Percentiles rank a stretch among this genome's conserved stretches.
phyloP scores from a whole-genome alignment of 2,888 invertebrate species.

The Slavum lentiscoides region DNA sequence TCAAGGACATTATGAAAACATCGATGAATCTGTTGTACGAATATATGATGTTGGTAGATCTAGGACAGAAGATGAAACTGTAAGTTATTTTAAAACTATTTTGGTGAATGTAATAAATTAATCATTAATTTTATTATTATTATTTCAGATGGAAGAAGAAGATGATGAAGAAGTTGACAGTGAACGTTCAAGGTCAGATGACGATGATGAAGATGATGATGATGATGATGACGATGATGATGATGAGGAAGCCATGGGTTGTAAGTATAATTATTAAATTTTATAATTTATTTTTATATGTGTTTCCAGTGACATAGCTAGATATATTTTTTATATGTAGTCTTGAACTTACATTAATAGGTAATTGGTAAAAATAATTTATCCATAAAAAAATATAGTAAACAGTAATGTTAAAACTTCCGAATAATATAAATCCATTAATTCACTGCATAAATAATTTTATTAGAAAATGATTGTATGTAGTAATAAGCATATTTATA shows the following conservation, averaged over 20 bases:
- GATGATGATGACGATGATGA: slow-evolving; percentile 68
- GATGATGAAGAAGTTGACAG: slow-evolving; percentile 68
- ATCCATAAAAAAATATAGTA: too few relatives aligned
- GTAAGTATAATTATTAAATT: not conserved
- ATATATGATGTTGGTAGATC: slow-evolving; percentile 90
- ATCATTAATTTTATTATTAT: slow-evolving; percentile 50
- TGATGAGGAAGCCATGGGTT: slow-evolving; percentile 56
- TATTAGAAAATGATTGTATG: too few relatives aligned
- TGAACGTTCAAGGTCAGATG: slow-evolving; percentile 63
- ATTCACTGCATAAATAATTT: too few relatives aligned
- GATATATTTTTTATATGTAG: too few relatives aligned
- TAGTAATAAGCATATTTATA: too few relatives aligned
- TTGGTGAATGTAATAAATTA: slow-evolving; percentile 21
- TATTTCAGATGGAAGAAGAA: slow-evolving; percentile 65
- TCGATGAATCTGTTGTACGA: slow-evolving; percentile 87
- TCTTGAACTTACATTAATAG: too few relatives aligned
- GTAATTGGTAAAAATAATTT: too few relatives aligned
- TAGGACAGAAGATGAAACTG: slow-evolving; percentile 85
- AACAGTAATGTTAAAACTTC: too few relatives aligned
- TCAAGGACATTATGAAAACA: slow-evolving; percentile 77
- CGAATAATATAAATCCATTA: too few relatives aligned
- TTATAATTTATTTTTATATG: too few relatives aligned
- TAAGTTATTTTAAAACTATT: slow-evolving; percentile 59
- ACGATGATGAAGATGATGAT: slow-evolving; percentile 57
- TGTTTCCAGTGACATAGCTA: too few relatives aligned